A percentile compares a stretch with the other conserved stretches of the same genome.
phyloP scores from a whole-genome alignment of 2,797 vertebrate species.

The Phoeniculus purpureus region DNA sequence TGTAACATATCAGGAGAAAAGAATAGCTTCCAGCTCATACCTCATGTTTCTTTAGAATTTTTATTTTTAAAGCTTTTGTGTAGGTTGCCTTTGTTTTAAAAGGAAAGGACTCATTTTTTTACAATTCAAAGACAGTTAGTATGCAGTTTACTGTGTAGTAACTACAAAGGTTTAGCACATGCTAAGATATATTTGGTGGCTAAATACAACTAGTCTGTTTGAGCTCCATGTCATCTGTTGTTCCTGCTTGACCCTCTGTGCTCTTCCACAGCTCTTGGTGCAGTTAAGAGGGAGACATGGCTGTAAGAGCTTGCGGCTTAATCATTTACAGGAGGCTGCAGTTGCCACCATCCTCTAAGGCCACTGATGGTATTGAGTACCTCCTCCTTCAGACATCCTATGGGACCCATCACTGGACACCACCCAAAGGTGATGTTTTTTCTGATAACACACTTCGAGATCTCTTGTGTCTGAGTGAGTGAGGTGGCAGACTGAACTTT shows the following conservation, averaged over 20 bases:
- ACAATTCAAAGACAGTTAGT: neutral
- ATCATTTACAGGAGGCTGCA: constrained; percentile 89
- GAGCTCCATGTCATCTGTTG: neutral
- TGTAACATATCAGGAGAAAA: neutral
- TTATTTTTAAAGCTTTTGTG: neutral
- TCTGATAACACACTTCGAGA: neutral
- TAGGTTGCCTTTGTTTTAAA: neutral
- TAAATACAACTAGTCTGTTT: neutral
- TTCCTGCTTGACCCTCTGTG: neutral
- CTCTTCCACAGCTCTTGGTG: neutral
- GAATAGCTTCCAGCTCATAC: neutral
- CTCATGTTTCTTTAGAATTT: neutral
- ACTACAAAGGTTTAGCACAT: neutral
- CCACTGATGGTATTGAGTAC: constrained; percentile 83
- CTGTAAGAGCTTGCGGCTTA: constrained; percentile 91
- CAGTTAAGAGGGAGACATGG: constrained; percentile 77
- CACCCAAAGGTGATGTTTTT: constrained; percentile 89
- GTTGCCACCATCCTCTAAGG: constrained; percentile 52
- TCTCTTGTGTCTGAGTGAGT: neutral
- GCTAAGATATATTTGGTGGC: neutral
- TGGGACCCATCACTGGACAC: constrained; percentile 94
- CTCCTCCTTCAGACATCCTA: constrained; percentile 95
- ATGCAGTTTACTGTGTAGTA: neutral
- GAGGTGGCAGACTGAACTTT: neutral
- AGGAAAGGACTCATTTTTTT: neutral